These are phyloP conservation scores for Aphodius granarius DNA, from an alignment of 2,888 invertebrate genomes.

Conservation along the genomic window DNA sequence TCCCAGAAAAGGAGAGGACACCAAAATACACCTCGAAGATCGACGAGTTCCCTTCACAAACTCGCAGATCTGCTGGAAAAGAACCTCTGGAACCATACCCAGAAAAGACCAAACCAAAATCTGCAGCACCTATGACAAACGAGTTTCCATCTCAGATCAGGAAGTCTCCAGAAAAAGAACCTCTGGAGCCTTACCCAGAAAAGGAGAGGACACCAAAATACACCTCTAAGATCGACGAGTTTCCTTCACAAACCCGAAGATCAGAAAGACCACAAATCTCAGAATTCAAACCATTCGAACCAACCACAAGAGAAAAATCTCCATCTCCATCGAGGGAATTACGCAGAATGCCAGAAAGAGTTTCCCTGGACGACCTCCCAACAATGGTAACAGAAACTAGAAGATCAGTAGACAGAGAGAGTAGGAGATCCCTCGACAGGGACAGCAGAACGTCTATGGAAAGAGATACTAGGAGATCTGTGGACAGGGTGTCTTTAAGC, in stretches of 20 bases:
- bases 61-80: conserved; percentile 23
- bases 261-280: conserved; percentile 33
- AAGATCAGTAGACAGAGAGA: conserved; percentile 5
- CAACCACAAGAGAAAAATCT: conserved; percentile 18
- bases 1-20: conserved; percentile 18
- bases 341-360: conserved; percentile 11
- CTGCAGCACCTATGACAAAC: conserved; percentile 16
- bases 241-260: conserved; percentile 34
- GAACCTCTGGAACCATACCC: conserved; percentile 26
- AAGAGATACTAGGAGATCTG: conserved; percentile 28
- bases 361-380: conserved; percentile 23
- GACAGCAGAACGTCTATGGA: conserved; percentile 17
- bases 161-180: conserved; percentile 32
- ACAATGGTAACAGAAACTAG: conserved; percentile 14
- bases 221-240: conserved; percentile 28
- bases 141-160: conserved; percentile 39
- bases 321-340: conserved; percentile 12
- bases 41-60: conserved; percentile 31
- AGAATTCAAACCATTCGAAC: conserved; percentile 33
- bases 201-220: conserved; percentile 13
- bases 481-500: conserved; percentile 30
- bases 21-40: conserved; percentile 24
- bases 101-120: conserved; percentile 20
- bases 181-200: conserved; percentile 21
- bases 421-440: neutral